Conservation (phyloP, 64 coral and sea anemone genomes). For the Exaiptasia diaphana region DNA sequence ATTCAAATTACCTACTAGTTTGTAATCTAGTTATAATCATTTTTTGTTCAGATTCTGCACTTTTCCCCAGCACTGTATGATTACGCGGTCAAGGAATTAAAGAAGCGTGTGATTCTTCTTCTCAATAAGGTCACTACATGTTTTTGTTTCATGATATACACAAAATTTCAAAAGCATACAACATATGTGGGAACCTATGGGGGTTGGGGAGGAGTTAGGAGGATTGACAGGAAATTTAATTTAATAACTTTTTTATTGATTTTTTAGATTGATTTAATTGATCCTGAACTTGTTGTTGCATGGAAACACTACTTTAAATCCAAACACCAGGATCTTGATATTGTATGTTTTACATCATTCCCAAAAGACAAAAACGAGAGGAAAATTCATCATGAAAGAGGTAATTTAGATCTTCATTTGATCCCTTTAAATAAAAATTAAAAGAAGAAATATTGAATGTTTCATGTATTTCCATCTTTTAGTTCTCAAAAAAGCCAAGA, state of each 20-base stretch:
- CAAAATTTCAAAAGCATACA: too few relatives aligned
- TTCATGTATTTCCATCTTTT: neutral
- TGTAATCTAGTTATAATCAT: too few relatives aligned
- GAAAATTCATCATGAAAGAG: slow-evolving; percentile 70
- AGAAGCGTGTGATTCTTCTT: slow-evolving; percentile 83
- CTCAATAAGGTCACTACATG: slow-evolving; percentile 80
- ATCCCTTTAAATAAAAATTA: neutral
- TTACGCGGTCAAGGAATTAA: slow-evolving; percentile 83
- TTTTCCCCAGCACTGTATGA: slow-evolving; percentile 85
- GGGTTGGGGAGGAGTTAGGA: too few relatives aligned
- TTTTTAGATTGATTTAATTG: slow-evolving; percentile 85
- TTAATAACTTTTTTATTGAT: neutral
- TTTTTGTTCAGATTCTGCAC: slow-evolving; percentile 77
- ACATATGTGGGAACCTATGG: too few relatives aligned
- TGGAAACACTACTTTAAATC: slow-evolving; percentile 88
- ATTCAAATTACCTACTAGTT: too few relatives aligned
- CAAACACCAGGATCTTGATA: slow-evolving; percentile 69
- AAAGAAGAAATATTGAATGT: neutral
- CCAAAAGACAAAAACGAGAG: slow-evolving; percentile 85
- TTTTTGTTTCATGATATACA: neutral
- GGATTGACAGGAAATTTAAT: too few relatives aligned
- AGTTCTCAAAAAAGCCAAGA: slow-evolving; percentile 62
- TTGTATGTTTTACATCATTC: slow-evolving; percentile 94
- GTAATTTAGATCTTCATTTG: slow-evolving; percentile 14
- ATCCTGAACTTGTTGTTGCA: slow-evolving; percentile 78